A percentile compares a stretch with the other conserved stretches of the same genome.
phyloP scores from a whole-genome alignment of 2,797 vertebrate genomes.

The Microctenopoma steveboyesi region DNA sequence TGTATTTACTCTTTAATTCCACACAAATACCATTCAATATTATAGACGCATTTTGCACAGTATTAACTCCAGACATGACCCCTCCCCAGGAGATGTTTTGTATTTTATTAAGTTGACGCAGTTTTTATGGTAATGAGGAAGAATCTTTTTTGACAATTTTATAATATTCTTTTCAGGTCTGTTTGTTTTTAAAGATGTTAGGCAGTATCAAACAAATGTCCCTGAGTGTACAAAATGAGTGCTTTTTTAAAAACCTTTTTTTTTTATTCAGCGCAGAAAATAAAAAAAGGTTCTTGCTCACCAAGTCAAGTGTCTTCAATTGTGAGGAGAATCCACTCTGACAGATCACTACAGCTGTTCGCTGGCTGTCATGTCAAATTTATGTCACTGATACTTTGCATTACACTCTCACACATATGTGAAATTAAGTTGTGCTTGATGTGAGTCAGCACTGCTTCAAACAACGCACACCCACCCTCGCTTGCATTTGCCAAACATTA shows the following conservation, averaged over 20 bases:
- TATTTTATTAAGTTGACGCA: constrained; percentile 34
- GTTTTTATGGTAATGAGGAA: constrained; percentile 37
- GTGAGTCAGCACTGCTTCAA: background rate
- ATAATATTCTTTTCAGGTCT: constrained; percentile 33
- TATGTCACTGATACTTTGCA: background rate
- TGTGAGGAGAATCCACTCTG: background rate
- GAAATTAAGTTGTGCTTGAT: background rate
- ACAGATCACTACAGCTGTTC: constrained; percentile 3
- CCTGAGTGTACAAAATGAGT: constrained; percentile 61
- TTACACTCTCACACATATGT: background rate
- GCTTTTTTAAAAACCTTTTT: constrained; percentile 18
- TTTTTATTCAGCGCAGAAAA: constrained; percentile 73
- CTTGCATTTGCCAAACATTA: background rate
- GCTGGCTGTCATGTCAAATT: background rate
- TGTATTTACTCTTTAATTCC: constrained; percentile 14
- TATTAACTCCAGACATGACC: constrained; percentile 53
- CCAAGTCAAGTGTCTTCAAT: background rate
- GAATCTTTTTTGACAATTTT: constrained; percentile 51
- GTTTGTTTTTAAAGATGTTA: constrained; percentile 49
- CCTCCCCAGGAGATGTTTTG: constrained; percentile 18
- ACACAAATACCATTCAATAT: constrained; percentile 55
- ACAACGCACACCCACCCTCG: background rate
- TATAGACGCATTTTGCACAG: constrained; percentile 59
- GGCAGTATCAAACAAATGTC: constrained; percentile 57
- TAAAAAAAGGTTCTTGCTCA: constrained; percentile 66